phyloP scores from a whole-genome alignment of 2,113 vertebrate species.

The Laterallus jamaicensis region DNA sequence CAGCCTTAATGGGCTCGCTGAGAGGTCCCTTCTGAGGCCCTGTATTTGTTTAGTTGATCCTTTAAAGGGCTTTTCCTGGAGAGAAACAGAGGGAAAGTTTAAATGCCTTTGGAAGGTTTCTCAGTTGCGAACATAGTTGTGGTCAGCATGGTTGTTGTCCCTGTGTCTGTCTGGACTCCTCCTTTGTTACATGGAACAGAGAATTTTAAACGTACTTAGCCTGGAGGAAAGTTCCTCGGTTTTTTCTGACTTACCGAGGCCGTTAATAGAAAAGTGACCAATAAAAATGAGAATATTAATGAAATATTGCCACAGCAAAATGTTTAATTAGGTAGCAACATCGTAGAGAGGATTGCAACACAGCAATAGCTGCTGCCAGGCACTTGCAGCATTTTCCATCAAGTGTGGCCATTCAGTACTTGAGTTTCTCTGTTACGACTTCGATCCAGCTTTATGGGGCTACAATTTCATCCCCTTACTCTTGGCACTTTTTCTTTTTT shows the following conservation, averaged over 20 bases:
- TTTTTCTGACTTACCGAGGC: not conserved
- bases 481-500: not conserved
- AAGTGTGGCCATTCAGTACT: not conserved
- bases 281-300: not conserved
- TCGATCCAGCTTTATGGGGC: not conserved
- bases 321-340: not conserved
- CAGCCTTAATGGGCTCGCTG: conserved; percentile 6
- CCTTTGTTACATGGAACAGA: not conserved
- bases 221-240: not conserved
- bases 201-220: not conserved
- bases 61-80: conserved; percentile 4
- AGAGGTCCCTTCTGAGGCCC: conserved; percentile 29
- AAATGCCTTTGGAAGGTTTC: not conserved
- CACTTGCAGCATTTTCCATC: not conserved
- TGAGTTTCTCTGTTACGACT: not conserved
- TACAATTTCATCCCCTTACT: not conserved
- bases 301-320: not conserved
- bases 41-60: not conserved
- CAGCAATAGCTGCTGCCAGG: not conserved
- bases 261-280: accelerated
- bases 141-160: not conserved
- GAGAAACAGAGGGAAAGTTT: not conserved
- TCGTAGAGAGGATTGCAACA: not conserved
- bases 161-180: not conserved
- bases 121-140: not conserved